Percentiles rank a stretch among this genome's conserved stretches.
Conservation (phyloP, 2,888 invertebrate species). For the Selenia dentaria region DNA sequence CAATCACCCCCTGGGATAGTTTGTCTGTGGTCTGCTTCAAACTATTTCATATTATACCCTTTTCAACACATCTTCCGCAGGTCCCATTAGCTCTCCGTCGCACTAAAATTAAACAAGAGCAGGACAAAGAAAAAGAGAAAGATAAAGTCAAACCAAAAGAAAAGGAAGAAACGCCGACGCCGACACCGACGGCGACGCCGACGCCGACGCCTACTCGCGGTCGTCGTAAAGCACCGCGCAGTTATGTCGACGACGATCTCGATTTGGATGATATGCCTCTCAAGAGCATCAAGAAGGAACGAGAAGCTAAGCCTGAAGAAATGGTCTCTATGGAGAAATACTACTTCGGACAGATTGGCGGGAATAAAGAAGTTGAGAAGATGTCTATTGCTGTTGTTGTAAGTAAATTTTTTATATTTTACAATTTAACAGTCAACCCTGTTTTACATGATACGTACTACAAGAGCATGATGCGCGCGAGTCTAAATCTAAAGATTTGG, state of each 20-base stretch:
- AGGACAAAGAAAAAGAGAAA: constrained; percentile 56
- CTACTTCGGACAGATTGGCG: constrained; percentile 85
- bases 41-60: no score
- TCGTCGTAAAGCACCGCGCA: constrained; percentile 59
- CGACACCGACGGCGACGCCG: not conserved
- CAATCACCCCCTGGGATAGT: no score
- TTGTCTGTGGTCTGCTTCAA: no score
- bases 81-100: constrained; percentile 68
- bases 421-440: no score
- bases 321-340: constrained; percentile 86
- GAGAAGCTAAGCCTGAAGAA: constrained; percentile 59
- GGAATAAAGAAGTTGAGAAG: constrained; percentile 40
- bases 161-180: constrained; percentile 27
- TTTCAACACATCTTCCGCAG: constrained; percentile 39
- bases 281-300: constrained; percentile 72
- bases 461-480: constrained; percentile 39
- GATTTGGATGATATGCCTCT: constrained; percentile 71
- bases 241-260: constrained; percentile 66
- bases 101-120: constrained; percentile 68
- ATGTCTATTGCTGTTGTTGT: constrained; percentile 72
- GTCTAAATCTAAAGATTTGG: constrained; percentile 64
- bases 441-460: no score
- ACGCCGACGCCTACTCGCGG: constrained; percentile 31
- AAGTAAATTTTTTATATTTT: constrained; percentile 23
- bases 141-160: constrained; percentile 25